Conservation (phyloP, 2,113 vertebrate species). For the Callospermophilus lateralis region DNA sequence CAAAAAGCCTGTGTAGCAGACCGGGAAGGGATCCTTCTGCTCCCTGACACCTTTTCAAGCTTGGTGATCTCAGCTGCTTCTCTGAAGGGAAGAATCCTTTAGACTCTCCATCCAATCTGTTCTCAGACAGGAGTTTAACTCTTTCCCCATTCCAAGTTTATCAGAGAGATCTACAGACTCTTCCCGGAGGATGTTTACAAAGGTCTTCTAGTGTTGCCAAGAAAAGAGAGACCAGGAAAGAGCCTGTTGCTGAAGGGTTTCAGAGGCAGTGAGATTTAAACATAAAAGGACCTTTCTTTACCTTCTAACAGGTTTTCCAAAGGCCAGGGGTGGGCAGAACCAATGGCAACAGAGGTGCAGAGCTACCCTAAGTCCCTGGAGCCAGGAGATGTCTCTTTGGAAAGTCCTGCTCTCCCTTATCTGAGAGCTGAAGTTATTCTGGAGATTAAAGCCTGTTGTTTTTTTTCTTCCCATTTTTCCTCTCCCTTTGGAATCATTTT, state of each 20-base stretch:
- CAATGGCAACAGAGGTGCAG: background rate
- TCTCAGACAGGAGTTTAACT: constrained; percentile 56
- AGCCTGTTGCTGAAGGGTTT: constrained; percentile 71
- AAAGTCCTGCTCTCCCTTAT: background rate
- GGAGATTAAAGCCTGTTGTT: background rate
- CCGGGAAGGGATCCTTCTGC: background rate
- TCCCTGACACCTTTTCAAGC: background rate
- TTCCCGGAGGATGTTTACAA: constrained; percentile 78
- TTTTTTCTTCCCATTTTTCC: background rate
- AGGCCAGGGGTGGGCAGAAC: background rate
- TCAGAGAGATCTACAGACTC: constrained; percentile 66
- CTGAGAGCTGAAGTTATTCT: background rate
- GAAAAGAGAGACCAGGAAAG: constrained; percentile 55
- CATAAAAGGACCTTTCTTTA: constrained; percentile 68
- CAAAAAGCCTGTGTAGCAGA: background rate
- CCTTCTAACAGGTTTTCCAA: background rate
- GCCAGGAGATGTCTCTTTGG: background rate
- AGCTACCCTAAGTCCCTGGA: background rate
- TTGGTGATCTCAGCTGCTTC: constrained; percentile 34
- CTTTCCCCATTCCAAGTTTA: constrained; percentile 38
- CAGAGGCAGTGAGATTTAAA: constrained; percentile 56
- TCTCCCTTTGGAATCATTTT: background rate
- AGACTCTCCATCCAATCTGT: constrained; percentile 28
- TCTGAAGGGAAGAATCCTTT: constrained; percentile 54
- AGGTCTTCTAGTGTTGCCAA: constrained; percentile 58